These are phyloP conservation scores for Craterocephalus amniculus DNA, from an alignment of 2,797 vertebrate genomes.

Conservation along the genomic window DNA sequence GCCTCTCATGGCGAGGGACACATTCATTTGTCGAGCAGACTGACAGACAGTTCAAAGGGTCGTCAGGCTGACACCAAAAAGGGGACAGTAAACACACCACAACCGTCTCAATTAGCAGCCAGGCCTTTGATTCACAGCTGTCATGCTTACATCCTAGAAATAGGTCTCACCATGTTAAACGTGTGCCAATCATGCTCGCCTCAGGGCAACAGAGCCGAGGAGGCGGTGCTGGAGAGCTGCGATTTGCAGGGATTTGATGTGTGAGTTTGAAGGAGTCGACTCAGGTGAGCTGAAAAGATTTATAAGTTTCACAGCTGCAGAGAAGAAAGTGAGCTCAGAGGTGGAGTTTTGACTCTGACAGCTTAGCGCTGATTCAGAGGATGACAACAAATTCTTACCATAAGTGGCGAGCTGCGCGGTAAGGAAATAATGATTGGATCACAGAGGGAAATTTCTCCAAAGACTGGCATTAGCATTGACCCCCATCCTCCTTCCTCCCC, in stretches of 20 bases:
- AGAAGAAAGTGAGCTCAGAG: constrained; percentile 1
- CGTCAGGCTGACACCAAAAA: constrained; percentile 71
- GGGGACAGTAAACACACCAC: constrained; percentile 76
- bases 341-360: constrained; percentile 24
- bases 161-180: constrained; percentile 74
- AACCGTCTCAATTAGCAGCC: constrained; percentile 77
- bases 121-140: constrained; percentile 59
- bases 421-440: constrained; percentile 69
- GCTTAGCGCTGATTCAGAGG: constrained; percentile 44
- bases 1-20: constrained; percentile 72
- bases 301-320: constrained; percentile 21
- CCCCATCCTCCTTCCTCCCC: constrained; percentile 44
- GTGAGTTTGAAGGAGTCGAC: constrained; percentile 2
- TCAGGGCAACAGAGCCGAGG: constrained; percentile 14
- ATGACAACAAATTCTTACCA: constrained; percentile 50
- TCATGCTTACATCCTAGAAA: constrained; percentile 49
- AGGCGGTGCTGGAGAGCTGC: neutral
- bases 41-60: constrained; percentile 82
- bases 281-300: neutral
- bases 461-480: constrained; percentile 76
- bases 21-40: constrained; percentile 69
- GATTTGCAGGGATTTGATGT: neutral
- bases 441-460: constrained; percentile 67
- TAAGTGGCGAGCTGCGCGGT: constrained; percentile 28
- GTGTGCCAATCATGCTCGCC: constrained; percentile 65